phyloP scores from a whole-genome alignment of 2,888 invertebrate genomes.

The Chymomyza caudatula region DNA sequence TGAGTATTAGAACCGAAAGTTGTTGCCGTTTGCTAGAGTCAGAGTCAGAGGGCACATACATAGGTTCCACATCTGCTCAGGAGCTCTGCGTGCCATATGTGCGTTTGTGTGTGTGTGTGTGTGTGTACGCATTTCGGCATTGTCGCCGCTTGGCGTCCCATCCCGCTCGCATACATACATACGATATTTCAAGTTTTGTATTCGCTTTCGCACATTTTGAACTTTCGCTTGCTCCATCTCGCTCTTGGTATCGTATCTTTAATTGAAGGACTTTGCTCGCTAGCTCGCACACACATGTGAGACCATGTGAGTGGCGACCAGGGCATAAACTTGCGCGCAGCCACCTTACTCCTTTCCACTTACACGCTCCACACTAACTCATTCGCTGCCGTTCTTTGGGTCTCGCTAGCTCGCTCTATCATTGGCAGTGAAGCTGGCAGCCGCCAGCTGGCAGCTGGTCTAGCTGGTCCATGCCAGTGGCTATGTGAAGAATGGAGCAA shows the following conservation, averaged over 20 bases:
- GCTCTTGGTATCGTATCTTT: conserved; percentile 67
- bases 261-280: conserved; percentile 66
- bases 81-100: not conserved
- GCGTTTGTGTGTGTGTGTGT: conserved; percentile 1
- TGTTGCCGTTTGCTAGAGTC: not conserved
- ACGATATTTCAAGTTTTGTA: conserved; percentile 39
- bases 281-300: conserved; percentile 37
- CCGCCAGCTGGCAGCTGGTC: not conserved
- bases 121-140: conserved; percentile 5
- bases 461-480: conserved; percentile 56
- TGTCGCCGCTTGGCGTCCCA: not conserved
- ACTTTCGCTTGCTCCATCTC: conserved; percentile 68
- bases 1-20: conserved; percentile 25
- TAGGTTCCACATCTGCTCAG: not conserved
- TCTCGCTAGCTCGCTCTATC: conserved; percentile 9
- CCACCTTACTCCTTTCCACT: conserved; percentile 13
- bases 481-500: conserved; percentile 72
- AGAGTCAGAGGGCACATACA: not conserved
- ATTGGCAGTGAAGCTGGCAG: not conserved
- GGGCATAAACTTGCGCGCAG: not conserved
- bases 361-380: not conserved
- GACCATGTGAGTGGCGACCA: conserved; percentile 8
- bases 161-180: not conserved
- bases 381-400: not conserved
- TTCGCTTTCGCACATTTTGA: conserved; percentile 61